Percentiles rank a stretch among this genome's conserved stretches.
These are phyloP conservation scores for Tupaia chinensis DNA, from an alignment of 2,113 vertebrate genomes.

Conservation along the genomic window DNA sequence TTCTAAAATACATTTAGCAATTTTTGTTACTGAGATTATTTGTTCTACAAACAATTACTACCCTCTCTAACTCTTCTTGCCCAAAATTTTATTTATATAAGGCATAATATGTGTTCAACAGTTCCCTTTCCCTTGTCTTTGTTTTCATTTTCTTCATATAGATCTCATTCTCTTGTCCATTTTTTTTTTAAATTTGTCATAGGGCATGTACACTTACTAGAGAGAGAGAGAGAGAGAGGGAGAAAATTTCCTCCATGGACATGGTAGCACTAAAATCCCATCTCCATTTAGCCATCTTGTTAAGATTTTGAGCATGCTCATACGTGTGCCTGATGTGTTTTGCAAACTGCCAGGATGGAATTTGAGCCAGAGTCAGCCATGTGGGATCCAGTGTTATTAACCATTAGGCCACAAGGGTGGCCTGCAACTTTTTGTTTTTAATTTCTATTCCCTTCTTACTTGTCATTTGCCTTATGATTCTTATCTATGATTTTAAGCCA, in stretches of 20 bases:
- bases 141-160: background rate
- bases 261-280: too few species aligned
- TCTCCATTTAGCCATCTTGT: too few species aligned
- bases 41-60: background rate
- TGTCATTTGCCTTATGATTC: background rate
- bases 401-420: too few species aligned
- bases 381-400: too few species aligned
- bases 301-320: too few species aligned
- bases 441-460: background rate
- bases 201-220: too few species aligned
- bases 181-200: background rate
- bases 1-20: background rate
- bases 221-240: too few species aligned
- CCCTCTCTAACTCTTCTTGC: background rate
- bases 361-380: too few species aligned
- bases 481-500: background rate
- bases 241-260: too few species aligned
- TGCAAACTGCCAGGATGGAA: too few species aligned
- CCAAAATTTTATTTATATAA: background rate
- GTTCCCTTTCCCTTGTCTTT: background rate
- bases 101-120: background rate
- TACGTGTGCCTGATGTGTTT: too few species aligned
- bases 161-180: background rate
- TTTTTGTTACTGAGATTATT: constrained; percentile 23
- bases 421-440: too few species aligned